Conservation (phyloP, 1,140 invertebrate species). For the Telenomus remus region DNA sequence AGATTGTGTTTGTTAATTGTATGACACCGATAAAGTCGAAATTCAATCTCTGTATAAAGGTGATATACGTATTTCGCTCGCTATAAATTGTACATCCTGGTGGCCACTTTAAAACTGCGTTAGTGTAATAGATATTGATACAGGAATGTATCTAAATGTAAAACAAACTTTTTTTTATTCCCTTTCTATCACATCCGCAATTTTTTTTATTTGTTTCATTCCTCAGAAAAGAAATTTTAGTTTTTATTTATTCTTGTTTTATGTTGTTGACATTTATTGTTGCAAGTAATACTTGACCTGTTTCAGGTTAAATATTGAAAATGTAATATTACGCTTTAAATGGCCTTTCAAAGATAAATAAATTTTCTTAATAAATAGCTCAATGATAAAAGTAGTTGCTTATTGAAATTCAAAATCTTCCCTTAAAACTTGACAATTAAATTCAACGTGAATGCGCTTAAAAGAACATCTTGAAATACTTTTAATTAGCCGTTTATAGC, state of each 20-base stretch:
- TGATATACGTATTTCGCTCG: constrained; percentile 39
- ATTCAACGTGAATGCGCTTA: constrained; percentile 31
- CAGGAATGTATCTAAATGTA: constrained; percentile 17
- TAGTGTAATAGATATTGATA: constrained; percentile 38
- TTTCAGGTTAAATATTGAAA: neutral
- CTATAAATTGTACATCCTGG: constrained; percentile 31
- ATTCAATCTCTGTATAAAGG: constrained; percentile 34
- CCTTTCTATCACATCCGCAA: too few species aligned
- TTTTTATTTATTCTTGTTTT: too few species aligned
- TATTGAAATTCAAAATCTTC: constrained; percentile 35
- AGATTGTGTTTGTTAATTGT: constrained; percentile 40
- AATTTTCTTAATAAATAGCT: constrained; percentile 35
- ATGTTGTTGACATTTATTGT: too few species aligned
- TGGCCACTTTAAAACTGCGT: constrained; percentile 38
- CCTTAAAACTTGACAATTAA: constrained; percentile 52
- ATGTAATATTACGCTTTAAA: constrained; percentile 29
- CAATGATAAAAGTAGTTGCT: constrained; percentile 29
- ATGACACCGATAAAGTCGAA: constrained; percentile 43
- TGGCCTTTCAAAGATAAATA: constrained; percentile 26
- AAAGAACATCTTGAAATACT: constrained; percentile 49
- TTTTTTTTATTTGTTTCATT: too few species aligned
- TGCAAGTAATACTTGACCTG: too few species aligned
- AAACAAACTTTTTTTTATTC: too few species aligned
- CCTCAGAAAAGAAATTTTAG: too few species aligned
- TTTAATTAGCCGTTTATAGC: constrained; percentile 48